Base-by-base conservation (phyloP, 2,797 vertebrate genomes). In the Echeneis naucrates region DNA sequence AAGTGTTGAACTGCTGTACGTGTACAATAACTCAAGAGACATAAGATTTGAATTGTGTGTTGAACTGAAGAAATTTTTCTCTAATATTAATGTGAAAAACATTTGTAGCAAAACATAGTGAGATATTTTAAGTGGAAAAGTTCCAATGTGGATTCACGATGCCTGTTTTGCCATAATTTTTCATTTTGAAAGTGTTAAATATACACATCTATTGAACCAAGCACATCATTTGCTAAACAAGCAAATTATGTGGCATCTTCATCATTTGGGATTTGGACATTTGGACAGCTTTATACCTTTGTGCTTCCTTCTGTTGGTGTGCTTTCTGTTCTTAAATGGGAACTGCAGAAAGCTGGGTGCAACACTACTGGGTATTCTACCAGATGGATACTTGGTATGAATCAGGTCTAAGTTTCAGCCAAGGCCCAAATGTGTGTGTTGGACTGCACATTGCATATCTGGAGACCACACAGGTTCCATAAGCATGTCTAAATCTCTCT, bases 401-500 rank as follows among this genome's bases (percentile, higher is more conserved):
- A 94, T 94, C 88, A 90, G 84, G 81, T 81, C 90, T 90, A 90
- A 87, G 91, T 90, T 88, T 92, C 84, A 84, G 90, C 91, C 93
- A 92, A 92, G 90, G 84, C 85, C 69, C 40, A 58, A 87, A 87
- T 95, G 93, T 95, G 92, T 94, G 93, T 94, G 92, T 95, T 95
- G 95, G 94, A 95, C 93, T 86, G 81, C 80, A 80, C 82, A 60
- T 83, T 86, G 88, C 92, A 94, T 94, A 93, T 95, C 93, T 93
- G 90, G 90, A 95, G 97, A 99, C 97, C 97, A 99, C 97, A 98
- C 97, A 98, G 94, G 95, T 94, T 95, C 94, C 89, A 95, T 93
- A 92, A 80, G 93, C 91, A 96, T 85, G 94, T 95, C 94, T 95
- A 96, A 96, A 95, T 96, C 95, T 95, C 95, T 96, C 95, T 91